Evolutionary conservation across 2,888 invertebrate genomes (phyloP).

Genomic region (Trachelus iudaicus): DNA sequence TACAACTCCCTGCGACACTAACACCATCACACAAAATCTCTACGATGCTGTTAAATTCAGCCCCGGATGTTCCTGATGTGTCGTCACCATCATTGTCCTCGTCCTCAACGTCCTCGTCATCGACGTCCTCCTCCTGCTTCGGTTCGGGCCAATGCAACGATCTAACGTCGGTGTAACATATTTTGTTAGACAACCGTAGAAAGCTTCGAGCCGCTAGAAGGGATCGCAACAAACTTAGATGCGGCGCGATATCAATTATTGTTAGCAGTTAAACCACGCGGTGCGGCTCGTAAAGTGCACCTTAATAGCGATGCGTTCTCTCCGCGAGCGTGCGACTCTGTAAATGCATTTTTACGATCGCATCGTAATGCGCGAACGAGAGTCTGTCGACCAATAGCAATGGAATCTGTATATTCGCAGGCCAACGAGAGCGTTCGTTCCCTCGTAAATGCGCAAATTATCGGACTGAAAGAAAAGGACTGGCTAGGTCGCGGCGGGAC

Average conservation of each 20-base stretch:
- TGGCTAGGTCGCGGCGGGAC: not conserved
- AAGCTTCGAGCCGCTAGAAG: not conserved
- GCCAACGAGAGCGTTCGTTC: not conserved
- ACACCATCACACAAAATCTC: not conserved
- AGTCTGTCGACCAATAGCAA: not conserved
- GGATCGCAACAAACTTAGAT: not conserved
- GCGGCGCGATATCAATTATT: constrained; percentile 45
- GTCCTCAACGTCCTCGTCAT: not conserved
- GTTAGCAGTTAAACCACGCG: constrained; percentile 45
- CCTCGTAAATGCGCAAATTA: not conserved
- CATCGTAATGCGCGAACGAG: not conserved
- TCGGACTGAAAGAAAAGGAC: not conserved
- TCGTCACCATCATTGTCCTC: not conserved
- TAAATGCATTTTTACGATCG: constrained; percentile 8
- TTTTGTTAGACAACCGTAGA: not conserved
- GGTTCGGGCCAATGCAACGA: not conserved
- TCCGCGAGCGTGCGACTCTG: constrained; percentile 11
- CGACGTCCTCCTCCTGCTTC: not conserved
- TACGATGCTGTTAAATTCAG: not conserved
- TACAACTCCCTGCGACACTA: not conserved
- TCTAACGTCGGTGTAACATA: not conserved
- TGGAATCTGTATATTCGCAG: not conserved
- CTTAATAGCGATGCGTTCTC: constrained; percentile 16
- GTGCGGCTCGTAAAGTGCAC: constrained; percentile 38
- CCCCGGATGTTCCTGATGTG: not conserved